phyloP scores from a whole-genome alignment of 2,797 vertebrate genomes.

The Girardinus metallicus region DNA sequence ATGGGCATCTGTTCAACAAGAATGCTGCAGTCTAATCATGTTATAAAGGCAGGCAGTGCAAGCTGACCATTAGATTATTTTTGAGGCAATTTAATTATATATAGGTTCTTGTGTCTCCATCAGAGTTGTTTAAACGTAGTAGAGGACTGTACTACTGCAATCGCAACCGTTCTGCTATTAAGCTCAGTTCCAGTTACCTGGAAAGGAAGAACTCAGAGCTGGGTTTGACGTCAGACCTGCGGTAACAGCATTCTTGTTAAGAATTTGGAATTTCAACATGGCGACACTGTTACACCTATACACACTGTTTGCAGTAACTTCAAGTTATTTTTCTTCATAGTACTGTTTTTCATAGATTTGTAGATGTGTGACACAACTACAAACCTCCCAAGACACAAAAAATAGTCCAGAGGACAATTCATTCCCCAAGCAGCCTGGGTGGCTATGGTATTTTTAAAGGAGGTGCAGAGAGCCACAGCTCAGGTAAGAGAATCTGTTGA shows the following conservation, averaged over 20 bases:
- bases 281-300: no score
- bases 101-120: constrained; percentile 53
- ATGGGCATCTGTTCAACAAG: constrained; percentile 45
- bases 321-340: background rate
- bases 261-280: no score
- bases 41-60: constrained; percentile 52
- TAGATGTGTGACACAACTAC: background rate
- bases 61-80: constrained; percentile 66
- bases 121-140: constrained; percentile 49
- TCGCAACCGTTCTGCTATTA: constrained; percentile 17
- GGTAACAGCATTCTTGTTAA: no score
- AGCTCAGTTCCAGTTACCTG: no score
- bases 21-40: constrained; percentile 57
- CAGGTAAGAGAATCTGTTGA: background rate
- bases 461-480: background rate
- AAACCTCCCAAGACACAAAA: background rate
- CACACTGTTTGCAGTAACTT: background rate
- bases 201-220: no score
- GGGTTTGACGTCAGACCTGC: no score
- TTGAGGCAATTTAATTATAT: constrained; percentile 59
- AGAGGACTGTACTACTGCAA: constrained; percentile 26
- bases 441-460: background rate
- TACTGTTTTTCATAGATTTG: background rate
- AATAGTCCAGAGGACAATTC: background rate
- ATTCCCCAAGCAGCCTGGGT: background rate